These are phyloP conservation scores for Aleadryas rufinucha DNA, from an alignment of 2,113 vertebrate genomes.

Conservation along the genomic window DNA sequence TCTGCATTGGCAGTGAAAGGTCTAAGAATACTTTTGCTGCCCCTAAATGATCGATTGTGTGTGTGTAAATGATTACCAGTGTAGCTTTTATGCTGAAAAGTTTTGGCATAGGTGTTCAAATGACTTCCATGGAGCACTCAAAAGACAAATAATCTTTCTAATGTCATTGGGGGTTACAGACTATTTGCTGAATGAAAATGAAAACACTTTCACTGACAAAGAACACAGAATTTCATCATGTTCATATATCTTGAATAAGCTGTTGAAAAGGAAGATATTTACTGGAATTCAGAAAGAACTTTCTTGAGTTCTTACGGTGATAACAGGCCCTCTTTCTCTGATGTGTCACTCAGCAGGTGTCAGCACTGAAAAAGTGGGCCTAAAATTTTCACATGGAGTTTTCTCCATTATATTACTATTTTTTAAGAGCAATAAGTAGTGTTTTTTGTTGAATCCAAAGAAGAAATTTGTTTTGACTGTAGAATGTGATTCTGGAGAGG, in stretches of 20 bases:
- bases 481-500: not conserved
- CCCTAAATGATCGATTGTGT: not conserved
- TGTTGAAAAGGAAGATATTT: constrained; percentile 14
- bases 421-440: not conserved
- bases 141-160: not conserved
- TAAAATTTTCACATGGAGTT: not conserved
- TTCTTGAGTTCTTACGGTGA: not conserved
- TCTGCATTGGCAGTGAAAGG: not conserved
- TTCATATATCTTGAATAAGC: not conserved
- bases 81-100: not conserved
- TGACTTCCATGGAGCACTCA: not conserved
- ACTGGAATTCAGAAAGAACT: constrained; percentile 10
- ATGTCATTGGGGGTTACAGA: not conserved
- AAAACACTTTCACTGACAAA: not conserved
- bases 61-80: not conserved
- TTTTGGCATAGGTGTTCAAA: not conserved
- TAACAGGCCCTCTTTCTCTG: not conserved
- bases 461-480: not conserved
- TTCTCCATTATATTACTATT: not conserved
- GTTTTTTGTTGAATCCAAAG: not conserved
- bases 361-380: not conserved
- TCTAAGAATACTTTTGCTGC: not conserved
- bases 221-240: constrained; percentile 16
- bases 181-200: constrained; percentile 15
- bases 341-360: not conserved